These are phyloP conservation scores for Caenorhabditis imperialis DNA, from an alignment of 2,888 invertebrate genomes.

Conservation along the genomic window DNA sequence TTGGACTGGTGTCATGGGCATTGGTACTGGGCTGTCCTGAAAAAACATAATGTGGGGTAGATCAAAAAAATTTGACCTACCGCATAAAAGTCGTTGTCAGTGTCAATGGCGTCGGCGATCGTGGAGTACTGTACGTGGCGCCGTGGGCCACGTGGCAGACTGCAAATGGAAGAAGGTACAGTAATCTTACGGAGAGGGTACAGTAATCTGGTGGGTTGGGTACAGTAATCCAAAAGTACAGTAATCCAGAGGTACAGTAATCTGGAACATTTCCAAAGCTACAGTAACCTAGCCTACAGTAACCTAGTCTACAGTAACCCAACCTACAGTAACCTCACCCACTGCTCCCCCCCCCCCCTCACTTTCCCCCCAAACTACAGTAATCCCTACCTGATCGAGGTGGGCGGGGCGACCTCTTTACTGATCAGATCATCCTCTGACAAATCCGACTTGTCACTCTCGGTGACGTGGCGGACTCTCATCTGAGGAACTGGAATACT, in stretches of 20 bases:
- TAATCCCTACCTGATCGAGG: no score
- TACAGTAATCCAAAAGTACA: no score
- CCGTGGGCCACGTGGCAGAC: slow-evolving; percentile 40
- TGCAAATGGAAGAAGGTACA: slow-evolving; percentile 10
- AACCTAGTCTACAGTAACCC: no score
- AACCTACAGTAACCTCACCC: no score
- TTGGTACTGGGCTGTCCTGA: slow-evolving; percentile 38
- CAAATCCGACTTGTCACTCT: slow-evolving; percentile 42
- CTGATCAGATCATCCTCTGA: slow-evolving; percentile 46
- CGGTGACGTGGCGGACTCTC: slow-evolving; percentile 35
- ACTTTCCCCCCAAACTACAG: no score
- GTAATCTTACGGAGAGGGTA: no score
- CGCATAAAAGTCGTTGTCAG: slow-evolving; percentile 51
- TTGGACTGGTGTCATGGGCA: slow-evolving; percentile 45
- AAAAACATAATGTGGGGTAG: background rate
- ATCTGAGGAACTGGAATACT: slow-evolving; percentile 24
- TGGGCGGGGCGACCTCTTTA: slow-evolving; percentile 10
- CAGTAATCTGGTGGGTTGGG: no score
- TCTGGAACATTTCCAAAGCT: no score
- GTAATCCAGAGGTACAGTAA: no score
- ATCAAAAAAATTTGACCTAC: slow-evolving; percentile 2
- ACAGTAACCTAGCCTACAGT: no score
- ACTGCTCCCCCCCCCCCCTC: no score
- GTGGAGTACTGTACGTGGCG: slow-evolving; percentile 67
- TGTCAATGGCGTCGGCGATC: slow-evolving; percentile 66